Conservation (phyloP, 2,888 invertebrate genomes). For the Zaprionus lineosus region DNA sequence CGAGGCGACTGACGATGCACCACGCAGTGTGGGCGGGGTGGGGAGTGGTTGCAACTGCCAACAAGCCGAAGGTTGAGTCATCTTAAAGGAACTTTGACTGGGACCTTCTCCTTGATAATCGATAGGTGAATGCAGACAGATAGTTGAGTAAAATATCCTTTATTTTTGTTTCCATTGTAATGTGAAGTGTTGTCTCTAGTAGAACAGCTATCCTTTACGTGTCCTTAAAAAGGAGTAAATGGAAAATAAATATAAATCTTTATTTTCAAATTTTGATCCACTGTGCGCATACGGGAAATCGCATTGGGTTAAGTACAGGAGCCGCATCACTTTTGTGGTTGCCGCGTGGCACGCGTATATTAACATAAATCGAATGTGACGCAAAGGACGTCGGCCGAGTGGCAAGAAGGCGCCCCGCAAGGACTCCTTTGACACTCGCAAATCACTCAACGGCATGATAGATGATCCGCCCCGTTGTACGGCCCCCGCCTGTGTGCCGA, state of each 20-base stretch:
- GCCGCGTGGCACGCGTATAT: conserved; percentile 46
- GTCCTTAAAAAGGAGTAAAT: neutral
- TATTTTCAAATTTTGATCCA: conserved; percentile 1
- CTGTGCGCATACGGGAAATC: conserved; percentile 16
- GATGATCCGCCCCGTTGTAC: too few relatives aligned
- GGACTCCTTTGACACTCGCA: conserved; percentile 73
- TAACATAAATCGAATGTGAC: conserved; percentile 72
- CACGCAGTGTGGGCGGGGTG: conserved; percentile 1
- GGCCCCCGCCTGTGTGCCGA: too few relatives aligned
- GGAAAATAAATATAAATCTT: neutral
- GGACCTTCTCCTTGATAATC: too few relatives aligned
- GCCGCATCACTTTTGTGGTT: conserved; percentile 53
- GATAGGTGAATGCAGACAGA: too few relatives aligned
- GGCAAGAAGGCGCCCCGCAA: conserved; percentile 15
- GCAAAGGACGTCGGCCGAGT: conserved; percentile 34
- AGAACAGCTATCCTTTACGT: too few relatives aligned
- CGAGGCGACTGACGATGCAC: conserved; percentile 43
- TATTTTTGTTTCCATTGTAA: too few relatives aligned
- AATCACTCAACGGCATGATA: conserved; percentile 73
- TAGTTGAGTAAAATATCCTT: too few relatives aligned
- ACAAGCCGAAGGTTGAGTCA: too few relatives aligned
- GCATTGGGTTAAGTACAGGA: conserved; percentile 32
- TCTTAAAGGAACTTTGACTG: too few relatives aligned
- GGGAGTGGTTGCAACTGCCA: too few relatives aligned
- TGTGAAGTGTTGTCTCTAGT: too few relatives aligned